Base-by-base conservation (phyloP, 2,797 vertebrate species). In the Myotis findleyi region DNA sequence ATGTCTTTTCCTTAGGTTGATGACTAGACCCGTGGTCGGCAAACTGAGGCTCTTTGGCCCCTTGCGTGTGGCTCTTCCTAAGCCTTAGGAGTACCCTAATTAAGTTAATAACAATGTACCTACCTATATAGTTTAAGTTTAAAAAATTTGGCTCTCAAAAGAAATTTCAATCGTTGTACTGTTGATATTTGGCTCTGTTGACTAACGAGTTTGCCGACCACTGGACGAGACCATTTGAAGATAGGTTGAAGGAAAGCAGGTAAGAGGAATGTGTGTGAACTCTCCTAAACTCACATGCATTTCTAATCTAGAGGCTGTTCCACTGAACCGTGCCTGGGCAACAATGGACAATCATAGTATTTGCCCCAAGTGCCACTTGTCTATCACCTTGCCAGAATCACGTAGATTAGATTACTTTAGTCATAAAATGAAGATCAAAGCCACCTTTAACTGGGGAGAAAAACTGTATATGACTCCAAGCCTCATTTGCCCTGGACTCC, bases 361-460 rank as follows among this genome's bases (percentile, higher is more conserved):
- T 91, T 93, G 64, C 41, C 33, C 64, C 94, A 84, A 47, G 21
- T 91, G 59, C 49, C 66, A 88, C 13, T 36, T 86, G 51, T 73
- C 79, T 87, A 89, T 93, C 41, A 92, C 51, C 64, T 86, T 95
- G 72, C 66, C 53, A 95, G 8, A 83, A 94, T 93, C 79, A 72
- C 75, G 64, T 59, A 77, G 68, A 92, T 68, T 55, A 77, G 33
- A 91, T 89, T 71, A 94, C 66, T 51, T 89, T 59, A 79, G 30
- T 69, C 64, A 79, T 73, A 97, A 94, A 95, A 82, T 96, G 49
- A 95, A 83, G 75, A 79, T 91, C 84, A 94, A 97, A 90, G 72
- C 36, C 75, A 92, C 47, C 16, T 93, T 82, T 77, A 88, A 66
- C n/a, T 92, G 38, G 47, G 69, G 9, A 66, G 75, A 80, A 62